Base-by-base conservation (phyloP, 1,140 invertebrate species). In the Vollenhovia emeryi region DNA sequence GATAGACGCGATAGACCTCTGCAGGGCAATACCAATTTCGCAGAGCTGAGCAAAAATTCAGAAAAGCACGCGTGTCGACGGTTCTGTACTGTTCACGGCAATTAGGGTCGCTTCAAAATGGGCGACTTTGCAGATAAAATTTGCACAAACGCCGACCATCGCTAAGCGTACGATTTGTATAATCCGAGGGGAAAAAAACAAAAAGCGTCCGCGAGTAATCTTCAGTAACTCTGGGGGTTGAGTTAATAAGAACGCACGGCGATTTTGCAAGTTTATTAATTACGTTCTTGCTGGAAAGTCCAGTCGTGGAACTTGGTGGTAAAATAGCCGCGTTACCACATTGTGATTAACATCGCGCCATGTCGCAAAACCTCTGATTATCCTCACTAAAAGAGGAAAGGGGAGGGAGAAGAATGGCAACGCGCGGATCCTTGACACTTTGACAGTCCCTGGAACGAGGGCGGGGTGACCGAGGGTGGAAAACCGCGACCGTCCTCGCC, bases 341-440 rank as follows among this genome's bases (percentile, higher is more conserved):
- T 71, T 71, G 15, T 52, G 30, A 79, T 79, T 79, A 78, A 60
- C 55, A 15, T 66, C 48, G 21, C 15, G 45, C 30, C 74, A 21
- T 66, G 27, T 66, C 76, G 62, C 76, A 55, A 55, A 59, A 82
- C 36, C 8, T 24, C 27, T 57, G 66, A 82, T 82, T 82, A 82
- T 82, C 27, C 13, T 82, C 30, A 24, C n/a, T 40, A 13, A 18
- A 36, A 11, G 52, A n/a, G 36, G 4, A 21, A 52, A n/a, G 1
- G 21, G 33, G 27, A 18, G 52, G 11, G 79, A 66, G 79, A 91
- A 89, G 88, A 90, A 90, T 86, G 78, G 62, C 76, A 45, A 33
- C 57, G 84, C 45, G 84, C 66, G 74, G 66, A 91, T 87, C 60
- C 62, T 74, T 85, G 89, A 91, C 89, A 89, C 76, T 91, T 92